Evolutionary conservation across 2,888 invertebrate species (phyloP).

Genomic region (Stramonita haemastoma): DNA sequence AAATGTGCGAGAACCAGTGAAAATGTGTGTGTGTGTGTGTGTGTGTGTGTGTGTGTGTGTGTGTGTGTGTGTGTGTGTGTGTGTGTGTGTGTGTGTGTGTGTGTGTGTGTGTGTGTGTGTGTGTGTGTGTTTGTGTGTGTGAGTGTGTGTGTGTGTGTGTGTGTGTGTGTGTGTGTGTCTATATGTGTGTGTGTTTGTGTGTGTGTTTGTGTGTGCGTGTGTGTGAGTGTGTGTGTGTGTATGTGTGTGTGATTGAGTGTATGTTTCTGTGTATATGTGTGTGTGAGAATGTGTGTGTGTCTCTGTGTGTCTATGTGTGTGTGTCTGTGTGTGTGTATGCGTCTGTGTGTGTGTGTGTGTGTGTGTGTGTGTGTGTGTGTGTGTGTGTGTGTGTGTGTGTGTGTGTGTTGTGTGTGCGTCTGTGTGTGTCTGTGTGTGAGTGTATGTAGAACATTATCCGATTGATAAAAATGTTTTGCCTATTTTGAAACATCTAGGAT

Average conservation of each 20-base stretch:
- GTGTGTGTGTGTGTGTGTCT: conserved; percentile 7
- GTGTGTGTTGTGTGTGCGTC: too few relatives aligned
- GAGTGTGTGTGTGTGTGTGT: conserved; percentile 26
- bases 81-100: background rate
- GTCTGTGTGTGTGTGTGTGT: background rate
- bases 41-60: background rate
- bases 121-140: conserved; percentile 21
- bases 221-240: conserved; percentile 3
- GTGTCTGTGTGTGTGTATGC: background rate
- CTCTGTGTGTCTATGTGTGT: background rate
- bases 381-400: background rate
- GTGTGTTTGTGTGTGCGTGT: conserved; percentile 19
- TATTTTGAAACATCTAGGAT: too few relatives aligned
- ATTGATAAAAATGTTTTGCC: too few relatives aligned
- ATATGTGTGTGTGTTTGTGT: conserved; percentile 20
- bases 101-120: conserved; percentile 1
- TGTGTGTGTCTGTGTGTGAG: too few relatives aligned
- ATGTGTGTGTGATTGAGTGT: too few relatives aligned
- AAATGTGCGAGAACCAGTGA: too few relatives aligned
- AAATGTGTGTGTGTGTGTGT: too few relatives aligned
- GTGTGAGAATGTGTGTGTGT: too few relatives aligned
- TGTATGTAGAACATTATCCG: too few relatives aligned
- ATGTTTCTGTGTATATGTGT: too few relatives aligned
- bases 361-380: background rate
- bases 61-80: conserved; percentile 4